Evolutionary conservation across 2,797 vertebrate genomes (phyloP).

Genomic region (Danio tinwini): DNA sequence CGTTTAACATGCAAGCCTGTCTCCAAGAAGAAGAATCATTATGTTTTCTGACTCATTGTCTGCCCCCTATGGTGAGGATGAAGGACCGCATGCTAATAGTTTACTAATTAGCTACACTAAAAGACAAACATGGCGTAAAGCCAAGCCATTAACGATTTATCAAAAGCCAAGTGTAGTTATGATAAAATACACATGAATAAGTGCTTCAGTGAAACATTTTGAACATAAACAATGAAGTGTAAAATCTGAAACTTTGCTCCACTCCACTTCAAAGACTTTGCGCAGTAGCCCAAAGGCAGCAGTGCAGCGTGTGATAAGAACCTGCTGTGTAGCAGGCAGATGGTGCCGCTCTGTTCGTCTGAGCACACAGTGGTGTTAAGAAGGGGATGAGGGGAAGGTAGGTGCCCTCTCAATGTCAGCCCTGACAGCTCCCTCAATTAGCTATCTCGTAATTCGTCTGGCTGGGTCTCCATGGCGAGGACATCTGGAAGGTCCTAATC

Average conservation of each 20-base stretch:
- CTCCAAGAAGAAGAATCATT: conserved; percentile 6
- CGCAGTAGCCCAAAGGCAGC: conserved; percentile 19
- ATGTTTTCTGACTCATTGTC: conserved; percentile 16
- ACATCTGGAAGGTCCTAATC: conserved; percentile 60
- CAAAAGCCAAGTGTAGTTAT: conserved; percentile 4
- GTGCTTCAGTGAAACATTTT: conserved; percentile 28
- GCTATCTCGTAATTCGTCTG: conserved; percentile 56
- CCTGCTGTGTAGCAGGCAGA: conserved; percentile 59
- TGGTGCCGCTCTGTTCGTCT: conserved; percentile 58
- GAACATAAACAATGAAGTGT: conserved; percentile 19
- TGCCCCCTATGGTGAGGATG: conserved; percentile 33
- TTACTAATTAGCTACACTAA: conserved; percentile 15
- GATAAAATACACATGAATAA: conserved; percentile 19
- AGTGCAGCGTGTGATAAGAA: conserved; percentile 44
- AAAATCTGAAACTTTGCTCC: conserved; percentile 17
- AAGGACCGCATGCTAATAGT: background rate
- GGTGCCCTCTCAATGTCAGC: conserved; percentile 60
- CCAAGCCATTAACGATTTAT: conserved; percentile 29
- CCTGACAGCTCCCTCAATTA: conserved; percentile 55
- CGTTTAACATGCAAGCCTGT: conserved; percentile 30
- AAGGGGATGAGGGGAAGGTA: conserved; percentile 37
- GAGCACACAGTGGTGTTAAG: conserved; percentile 58
- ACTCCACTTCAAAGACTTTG: conserved; percentile 42
- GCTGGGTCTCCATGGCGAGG: conserved; percentile 40
- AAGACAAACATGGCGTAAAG: background rate